Conservation (phyloP, 2,113 vertebrate genomes). For the Laticauda laticaudata region DNA sequence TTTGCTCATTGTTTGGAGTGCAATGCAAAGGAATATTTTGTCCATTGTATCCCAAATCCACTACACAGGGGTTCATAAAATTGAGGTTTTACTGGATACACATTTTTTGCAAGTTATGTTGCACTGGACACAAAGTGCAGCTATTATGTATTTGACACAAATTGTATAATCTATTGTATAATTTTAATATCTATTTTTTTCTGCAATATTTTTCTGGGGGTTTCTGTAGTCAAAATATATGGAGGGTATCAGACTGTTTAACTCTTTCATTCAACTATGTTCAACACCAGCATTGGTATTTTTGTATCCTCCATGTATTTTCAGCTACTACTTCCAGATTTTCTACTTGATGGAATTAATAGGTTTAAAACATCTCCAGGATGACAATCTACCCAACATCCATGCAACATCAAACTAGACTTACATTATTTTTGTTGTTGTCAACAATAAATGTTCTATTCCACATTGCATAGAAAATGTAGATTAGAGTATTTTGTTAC, state of each 20-base stretch:
- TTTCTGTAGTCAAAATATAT: neutral
- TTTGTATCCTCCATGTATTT: neutral
- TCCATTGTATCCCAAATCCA: neutral
- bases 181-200: neutral
- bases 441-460: slow-evolving; percentile 56
- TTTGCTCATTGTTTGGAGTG: neutral
- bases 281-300: neutral
- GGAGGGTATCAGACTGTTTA: neutral
- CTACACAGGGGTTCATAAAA: neutral
- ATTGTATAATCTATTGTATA: neutral
- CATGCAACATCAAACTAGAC: neutral
- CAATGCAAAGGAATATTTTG: neutral
- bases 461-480: slow-evolving; percentile 40
- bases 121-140: neutral
- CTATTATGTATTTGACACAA: neutral
- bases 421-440: slow-evolving; percentile 22
- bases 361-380: neutral
- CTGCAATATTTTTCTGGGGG: neutral
- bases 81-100: neutral
- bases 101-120: neutral
- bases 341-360: neutral
- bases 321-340: neutral
- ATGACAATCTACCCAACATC: neutral
- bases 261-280: neutral
- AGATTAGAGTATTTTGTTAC: slow-evolving; percentile 46